Base-by-base conservation (phyloP, 2,797 vertebrate species). In the Philypnodon macrostomus region DNA sequence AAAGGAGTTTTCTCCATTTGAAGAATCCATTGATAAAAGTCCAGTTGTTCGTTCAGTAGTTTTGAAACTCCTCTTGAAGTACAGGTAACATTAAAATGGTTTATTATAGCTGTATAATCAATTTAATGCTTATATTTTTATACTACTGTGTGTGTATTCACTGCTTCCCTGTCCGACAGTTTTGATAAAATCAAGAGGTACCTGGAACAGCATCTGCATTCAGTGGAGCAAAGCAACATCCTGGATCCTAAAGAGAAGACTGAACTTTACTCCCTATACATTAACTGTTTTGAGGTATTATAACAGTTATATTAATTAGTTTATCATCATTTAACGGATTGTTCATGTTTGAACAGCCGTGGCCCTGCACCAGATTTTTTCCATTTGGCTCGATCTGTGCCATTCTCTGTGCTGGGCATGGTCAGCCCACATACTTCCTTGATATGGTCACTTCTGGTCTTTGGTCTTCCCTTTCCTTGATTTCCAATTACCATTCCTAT, bases 31-130 rank as follows among this genome's bases (percentile, higher is more conserved):
- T 69, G 96, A 98, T 79, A 91, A 90, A 80, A 97, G 90, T 53
- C 96, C 96, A 0, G 79, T 98, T 23, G 88, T 95, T 64, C 94
- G 96, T 41, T 98, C 96, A 0, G 90, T 96, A 2, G 85, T 98
- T 44, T 88, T 98, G 44, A 98, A 98, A 79, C 90, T 98, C 27
- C 91, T 98, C 15, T 67, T 98, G 39, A 97, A 98, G 65, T 97
- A 97, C 86, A 98, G 95, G 96, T 98, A 64, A 81, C 70, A 4
- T 34, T 2, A 4, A 17, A 2, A 8, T 2, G 12, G 37, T 21
- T 1, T 13, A 29, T n/a, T n/a, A n/a, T n/a, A n/a, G n/a, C n/a
- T n/a, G n/a, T n/a, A n/a, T n/a, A n/a, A n/a, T n/a, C n/a, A n/a
- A n/a, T n/a, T n/a, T n/a, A 42, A 11, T 40, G 4, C 13, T 12